Percentiles rank a stretch among this genome's conserved stretches.
phyloP scores from a whole-genome alignment of 2,113 vertebrate genomes.

The Uropsilus gracilis region DNA sequence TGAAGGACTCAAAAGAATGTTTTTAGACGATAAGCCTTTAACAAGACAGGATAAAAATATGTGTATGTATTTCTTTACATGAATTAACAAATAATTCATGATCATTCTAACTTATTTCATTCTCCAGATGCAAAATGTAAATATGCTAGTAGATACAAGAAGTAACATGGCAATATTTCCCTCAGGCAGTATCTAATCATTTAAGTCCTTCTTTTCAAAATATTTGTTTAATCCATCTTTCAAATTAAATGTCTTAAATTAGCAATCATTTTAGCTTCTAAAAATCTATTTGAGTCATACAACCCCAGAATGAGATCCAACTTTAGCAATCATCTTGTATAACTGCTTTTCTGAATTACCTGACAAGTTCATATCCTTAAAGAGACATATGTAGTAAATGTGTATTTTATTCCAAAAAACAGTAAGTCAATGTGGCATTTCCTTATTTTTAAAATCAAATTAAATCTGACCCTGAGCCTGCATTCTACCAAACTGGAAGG shows the following conservation, averaged over 20 bases:
- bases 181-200: neutral
- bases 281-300: neutral
- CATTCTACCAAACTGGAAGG: neutral
- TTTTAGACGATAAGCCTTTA: neutral
- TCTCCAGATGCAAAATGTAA: neutral
- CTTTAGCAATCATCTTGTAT: neutral
- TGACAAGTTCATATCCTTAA: neutral
- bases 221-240: neutral
- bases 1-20: neutral
- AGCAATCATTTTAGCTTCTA: slow-evolving; percentile 9
- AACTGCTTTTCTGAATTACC: neutral
- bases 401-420: neutral
- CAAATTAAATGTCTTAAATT: neutral
- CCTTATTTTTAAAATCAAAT: neutral
- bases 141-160: neutral
- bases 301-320: neutral
- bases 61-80: neutral
- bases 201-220: neutral
- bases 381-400: neutral
- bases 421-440: neutral
- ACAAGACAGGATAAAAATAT: neutral
- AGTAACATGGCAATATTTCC: neutral
- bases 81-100: neutral
- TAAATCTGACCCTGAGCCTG: neutral
- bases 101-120: neutral